Conservation (phyloP, 2,797 vertebrate genomes). For the Simalia tracyae region DNA sequence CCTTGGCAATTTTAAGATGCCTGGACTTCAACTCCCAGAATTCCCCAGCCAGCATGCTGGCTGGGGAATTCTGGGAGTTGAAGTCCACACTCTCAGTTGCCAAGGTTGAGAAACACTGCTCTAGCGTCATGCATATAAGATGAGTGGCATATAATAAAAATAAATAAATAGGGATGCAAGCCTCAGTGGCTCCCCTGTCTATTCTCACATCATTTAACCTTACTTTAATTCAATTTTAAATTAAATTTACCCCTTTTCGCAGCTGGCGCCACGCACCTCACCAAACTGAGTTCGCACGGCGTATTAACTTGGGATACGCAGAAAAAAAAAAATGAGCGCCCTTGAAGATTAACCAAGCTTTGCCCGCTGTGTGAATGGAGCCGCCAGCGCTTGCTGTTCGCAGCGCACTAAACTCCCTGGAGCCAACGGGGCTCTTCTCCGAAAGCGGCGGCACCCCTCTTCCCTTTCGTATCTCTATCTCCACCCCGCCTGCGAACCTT, state of each 20-base stretch:
- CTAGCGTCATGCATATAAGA: background rate
- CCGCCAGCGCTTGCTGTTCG: no score
- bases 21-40: background rate
- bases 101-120: background rate
- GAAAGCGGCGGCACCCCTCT: background rate
- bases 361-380: background rate
- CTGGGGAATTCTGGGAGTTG: background rate
- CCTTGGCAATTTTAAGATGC: no score
- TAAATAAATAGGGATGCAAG: no score
- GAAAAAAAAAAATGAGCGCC: background rate
- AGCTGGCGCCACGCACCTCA: no score
- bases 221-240: no score
- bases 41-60: background rate
- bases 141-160: no score
- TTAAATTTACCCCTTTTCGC: no score
- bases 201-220: no score
- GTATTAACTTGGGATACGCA: no score
- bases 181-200: no score
- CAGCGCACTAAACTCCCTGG: no score
- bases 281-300: no score
- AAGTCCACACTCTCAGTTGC: background rate
- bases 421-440: background rate
- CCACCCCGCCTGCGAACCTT: background rate
- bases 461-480: background rate
- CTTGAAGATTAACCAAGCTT: background rate